Evolutionary conservation across 2,888 invertebrate genomes (phyloP), one percentile per base, ranked within the genome.

Genomic region (Diplazon laetatorius): DNA sequence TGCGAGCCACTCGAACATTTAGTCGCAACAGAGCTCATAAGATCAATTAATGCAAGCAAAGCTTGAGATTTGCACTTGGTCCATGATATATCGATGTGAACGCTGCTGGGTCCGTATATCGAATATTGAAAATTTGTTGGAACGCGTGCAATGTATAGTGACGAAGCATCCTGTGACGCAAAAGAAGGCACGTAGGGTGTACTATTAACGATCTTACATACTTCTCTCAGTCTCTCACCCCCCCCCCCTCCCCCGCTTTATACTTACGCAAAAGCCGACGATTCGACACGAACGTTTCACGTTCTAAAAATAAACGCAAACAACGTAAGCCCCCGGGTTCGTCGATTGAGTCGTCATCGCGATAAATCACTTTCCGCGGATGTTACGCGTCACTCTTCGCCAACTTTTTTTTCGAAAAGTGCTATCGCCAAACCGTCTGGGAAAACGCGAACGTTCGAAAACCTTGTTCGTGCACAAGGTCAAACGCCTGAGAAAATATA

Each of bases 241-340:
- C 4, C 12, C 42, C n/a, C n/a, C n/a, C 42, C n/a, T n/a, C 4
- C 1, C 4, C 42, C 39, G 8, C 42, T 8, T 5, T 1, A 39
- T 6, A 65, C 65, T 52, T 65, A 52, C 52, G 65, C 65, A 65
- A 52, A 65, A 37, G 37, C 50, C 14, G 37, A 65, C 50, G 65
- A 65, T 65, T 65, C 37, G 37, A 65, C 39, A 52, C 39, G 50
- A 35, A 14, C 37, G 14, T 35, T 52, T 48, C 22, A 39, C 37
- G 22, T 9, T 65, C 65, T 52, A 52, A 65, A 65, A 65, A 52
- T 65, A 65, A 65, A 39, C 25, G 37, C 65, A 65, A 65, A 52
- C 50, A 50, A 65, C 9, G 14, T 14, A 30, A 39, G 22, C 37
- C 50, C 50, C 65, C 30, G 60, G n/a, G 44, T 68, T 72, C 66